These are phyloP conservation scores for Gallirallus australis DNA, from an alignment of 2,797 vertebrate genomes.

Conservation along the genomic window DNA sequence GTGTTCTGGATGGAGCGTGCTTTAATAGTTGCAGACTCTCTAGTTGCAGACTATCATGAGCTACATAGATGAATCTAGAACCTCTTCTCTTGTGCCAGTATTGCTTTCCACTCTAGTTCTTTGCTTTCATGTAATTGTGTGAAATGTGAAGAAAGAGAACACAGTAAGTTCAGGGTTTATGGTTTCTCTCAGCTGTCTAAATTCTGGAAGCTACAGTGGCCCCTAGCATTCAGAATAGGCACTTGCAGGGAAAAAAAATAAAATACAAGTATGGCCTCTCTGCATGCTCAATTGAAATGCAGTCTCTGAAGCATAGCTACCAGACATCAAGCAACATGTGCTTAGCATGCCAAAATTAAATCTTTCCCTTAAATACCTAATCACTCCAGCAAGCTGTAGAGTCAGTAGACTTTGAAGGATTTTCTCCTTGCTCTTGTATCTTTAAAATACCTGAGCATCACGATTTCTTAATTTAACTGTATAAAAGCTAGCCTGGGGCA, in stretches of 20 bases:
- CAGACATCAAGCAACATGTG: slow-evolving; percentile 1
- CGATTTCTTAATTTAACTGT: neutral
- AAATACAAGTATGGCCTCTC: neutral
- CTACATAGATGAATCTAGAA: neutral
- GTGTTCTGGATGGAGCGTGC: neutral
- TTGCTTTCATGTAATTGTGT: neutral
- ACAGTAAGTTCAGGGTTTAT: neutral
- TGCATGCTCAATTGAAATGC: neutral
- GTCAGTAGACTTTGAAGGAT: neutral
- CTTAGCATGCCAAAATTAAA: slow-evolving; percentile 15
- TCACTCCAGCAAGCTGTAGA: neutral
- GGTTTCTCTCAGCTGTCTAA: neutral
- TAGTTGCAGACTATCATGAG: neutral
- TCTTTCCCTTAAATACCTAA: neutral
- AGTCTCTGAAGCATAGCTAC: neutral
- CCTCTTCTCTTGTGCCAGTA: neutral
- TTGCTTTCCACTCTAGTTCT: neutral
- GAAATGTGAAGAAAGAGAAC: neutral
- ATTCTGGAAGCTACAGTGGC: slow-evolving; percentile 57
- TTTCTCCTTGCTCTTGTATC: neutral
- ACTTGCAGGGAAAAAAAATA: neutral
- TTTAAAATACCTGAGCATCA: neutral
- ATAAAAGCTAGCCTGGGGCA: neutral
- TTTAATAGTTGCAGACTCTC: neutral
- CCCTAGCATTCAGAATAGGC: slow-evolving; percentile 42